Base-by-base conservation (phyloP, 2,888 invertebrate species). In the Ichneumoninae sp. region DNA sequence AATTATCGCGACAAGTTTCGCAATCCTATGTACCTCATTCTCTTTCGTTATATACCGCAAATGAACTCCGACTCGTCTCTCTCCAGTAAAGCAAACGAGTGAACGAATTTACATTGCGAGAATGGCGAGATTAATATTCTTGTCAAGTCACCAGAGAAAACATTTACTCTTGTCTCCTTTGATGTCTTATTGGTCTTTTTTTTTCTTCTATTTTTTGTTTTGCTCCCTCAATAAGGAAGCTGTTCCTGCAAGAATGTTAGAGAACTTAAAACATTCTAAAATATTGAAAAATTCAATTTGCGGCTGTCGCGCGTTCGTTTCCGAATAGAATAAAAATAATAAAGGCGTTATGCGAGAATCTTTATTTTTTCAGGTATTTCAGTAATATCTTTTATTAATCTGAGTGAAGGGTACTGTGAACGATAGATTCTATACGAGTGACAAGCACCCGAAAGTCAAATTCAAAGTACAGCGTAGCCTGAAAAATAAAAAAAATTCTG, bases 41-140 rank as follows among this genome's bases (percentile, higher is more conserved):
- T 65, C 70, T 77, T 66, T 40, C 33, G 36, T 70, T 76, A 7
- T 57, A 26, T 19, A 47, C 36, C 40, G 54, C n/a, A 69, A 62
- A 78, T 78, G 57, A 78, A 78, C 68, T 68, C 13, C 44, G 66
- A 13, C 22, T 57, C 57, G 57, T 57, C 26, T 26, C 57, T 13
- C 57, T 1, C 52, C n/a, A 19, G 44, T 33, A 33, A 69, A 52
- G 82, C 47, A 78, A 74, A 62, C 22, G 36, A 82, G 52, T 69
- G 62, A 82, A 82, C 52, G 40, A 62, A 82, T 78, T 82, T 78
- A 78, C 78, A 82, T 78, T 78, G 62, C 40, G 50, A 65, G 65
- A 47, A 77, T 71, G 54, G 68, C 52, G 60, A 50, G 77, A 82
- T 82, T 82, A 82, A 82, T 78, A 82, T 72, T 82, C 52, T 57